Conservation (phyloP, 2,113 vertebrate genomes). For the Lasiurus cinereus region DNA sequence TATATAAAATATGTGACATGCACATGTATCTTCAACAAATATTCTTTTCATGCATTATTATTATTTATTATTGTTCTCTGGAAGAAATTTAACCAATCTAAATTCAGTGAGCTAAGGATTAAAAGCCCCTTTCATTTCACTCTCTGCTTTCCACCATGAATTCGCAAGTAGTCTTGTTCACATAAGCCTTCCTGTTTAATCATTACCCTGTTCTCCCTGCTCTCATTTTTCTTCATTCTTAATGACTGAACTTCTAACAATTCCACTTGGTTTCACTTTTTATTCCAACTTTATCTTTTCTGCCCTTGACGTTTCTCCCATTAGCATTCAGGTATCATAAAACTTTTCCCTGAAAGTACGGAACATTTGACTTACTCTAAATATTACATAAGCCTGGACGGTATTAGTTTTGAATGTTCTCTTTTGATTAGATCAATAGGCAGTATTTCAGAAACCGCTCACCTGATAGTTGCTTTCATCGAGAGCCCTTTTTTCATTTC, state of each 20-base stretch:
- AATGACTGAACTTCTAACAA: constrained; percentile 4
- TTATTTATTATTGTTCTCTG: neutral
- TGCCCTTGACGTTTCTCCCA: constrained; percentile 57
- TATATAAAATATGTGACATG: neutral
- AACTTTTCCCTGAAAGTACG: constrained; percentile 35
- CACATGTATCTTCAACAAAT: neutral
- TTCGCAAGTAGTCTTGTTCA: neutral
- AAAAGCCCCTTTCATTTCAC: neutral
- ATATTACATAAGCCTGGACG: constrained; percentile 49
- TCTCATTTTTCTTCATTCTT: neutral
- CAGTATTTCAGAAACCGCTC: constrained; percentile 50
- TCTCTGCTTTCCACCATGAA: neutral
- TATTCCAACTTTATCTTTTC: constrained; percentile 5
- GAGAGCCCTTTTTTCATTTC: neutral
- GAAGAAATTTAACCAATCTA: constrained; percentile 11
- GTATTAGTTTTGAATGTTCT: constrained; percentile 56
- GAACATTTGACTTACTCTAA: constrained; percentile 59
- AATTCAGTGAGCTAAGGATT: neutral
- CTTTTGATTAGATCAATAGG: constrained; percentile 60
- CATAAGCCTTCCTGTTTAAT: neutral
- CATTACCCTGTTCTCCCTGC: neutral
- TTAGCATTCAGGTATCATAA: constrained; percentile 53
- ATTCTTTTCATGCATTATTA: neutral
- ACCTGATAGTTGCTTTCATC: constrained; percentile 33
- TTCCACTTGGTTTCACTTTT: constrained; percentile 50